These are phyloP conservation scores for Rhagoletis zephyria DNA, from an alignment of 1,140 invertebrate genomes.

Conservation along the genomic window DNA sequence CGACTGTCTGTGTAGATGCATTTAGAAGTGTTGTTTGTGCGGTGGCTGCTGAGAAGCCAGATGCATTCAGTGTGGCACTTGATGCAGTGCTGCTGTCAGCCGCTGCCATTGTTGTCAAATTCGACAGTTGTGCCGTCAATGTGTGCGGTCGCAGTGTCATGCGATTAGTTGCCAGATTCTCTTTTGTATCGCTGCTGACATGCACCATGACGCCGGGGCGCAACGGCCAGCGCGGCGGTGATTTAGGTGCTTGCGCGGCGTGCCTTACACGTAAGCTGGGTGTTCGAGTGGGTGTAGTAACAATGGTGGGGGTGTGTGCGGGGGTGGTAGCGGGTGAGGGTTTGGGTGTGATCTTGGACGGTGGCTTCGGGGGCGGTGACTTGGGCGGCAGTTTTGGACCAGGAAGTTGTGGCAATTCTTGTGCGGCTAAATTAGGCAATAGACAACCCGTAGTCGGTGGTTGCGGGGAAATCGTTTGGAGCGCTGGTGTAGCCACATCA, in stretches of 20 bases:
- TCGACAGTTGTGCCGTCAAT: slow-evolving; percentile 56
- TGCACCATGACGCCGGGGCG: slow-evolving; percentile 90
- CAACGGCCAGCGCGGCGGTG: slow-evolving; percentile 87
- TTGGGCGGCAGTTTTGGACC: slow-evolving; percentile 26
- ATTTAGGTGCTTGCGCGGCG: slow-evolving; percentile 73
- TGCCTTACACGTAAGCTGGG: slow-evolving; percentile 54
- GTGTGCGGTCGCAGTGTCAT: slow-evolving; percentile 61
- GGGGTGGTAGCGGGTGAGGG: background rate
- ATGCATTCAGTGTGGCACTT: slow-evolving; percentile 58
- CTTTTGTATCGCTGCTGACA: slow-evolving; percentile 78
- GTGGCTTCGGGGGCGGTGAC: slow-evolving; percentile 53
- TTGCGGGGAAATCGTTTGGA: slow-evolving; percentile 53
- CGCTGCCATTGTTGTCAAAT: slow-evolving; percentile 52
- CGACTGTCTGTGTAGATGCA: slow-evolving; percentile 52
- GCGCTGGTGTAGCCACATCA: slow-evolving; percentile 55
- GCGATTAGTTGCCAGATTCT: slow-evolving; percentile 75
- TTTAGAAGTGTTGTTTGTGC: slow-evolving; percentile 56
- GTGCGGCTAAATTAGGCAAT: slow-evolving; percentile 52
- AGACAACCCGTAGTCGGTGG: slow-evolving; percentile 55
- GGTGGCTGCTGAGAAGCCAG: slow-evolving; percentile 60
- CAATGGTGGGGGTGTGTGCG: background rate
- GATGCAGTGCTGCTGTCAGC: slow-evolving; percentile 61
- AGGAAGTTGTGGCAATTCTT: slow-evolving; percentile 28
- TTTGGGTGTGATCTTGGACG: slow-evolving; percentile 54
- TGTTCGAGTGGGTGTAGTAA: slow-evolving; percentile 64